Base-by-base conservation (phyloP, 2,797 vertebrate genomes). In the Pteropus rufus region DNA sequence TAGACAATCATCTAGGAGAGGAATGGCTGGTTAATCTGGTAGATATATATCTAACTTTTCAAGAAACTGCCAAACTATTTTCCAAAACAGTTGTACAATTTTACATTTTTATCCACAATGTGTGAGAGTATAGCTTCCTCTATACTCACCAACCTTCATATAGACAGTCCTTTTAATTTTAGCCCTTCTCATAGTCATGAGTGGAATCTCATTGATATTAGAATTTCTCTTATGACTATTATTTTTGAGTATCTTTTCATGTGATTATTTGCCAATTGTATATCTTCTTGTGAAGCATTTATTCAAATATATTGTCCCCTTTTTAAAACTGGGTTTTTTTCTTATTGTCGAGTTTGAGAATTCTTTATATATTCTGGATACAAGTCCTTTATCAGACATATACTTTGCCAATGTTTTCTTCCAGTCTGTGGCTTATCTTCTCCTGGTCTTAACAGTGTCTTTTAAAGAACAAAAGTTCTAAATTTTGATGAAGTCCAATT, bases 401-500 rank as follows among this genome's bases (percentile, higher is more conserved):
- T 16, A 31, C 4, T 56, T 83, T n/a, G 31, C 41, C 24, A 23
- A 1, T 62, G n/a, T 23, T 54, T 87, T 36, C 44, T 77, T 91
- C 19, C 21, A 19, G 75, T 80, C 69, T 76, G 36, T 62, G 36
- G 60, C 41, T 86, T 86, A n/a, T 58, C 15, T 80, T 58, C 46
- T 81, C 52, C 7, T 23, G 9, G 4, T 70, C 12, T 85, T 62
- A 79, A 62, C 4, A 19, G 41, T 64, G 23, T 31, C 46, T 54
- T 79, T 86, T 39, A 46, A 89, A 73, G 7, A 93, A 58, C n/a
- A 67, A 58, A 88, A 56, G 31, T 19, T 64, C 64, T 73, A 46
- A 79, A 36, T 64, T 72, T 70, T 58, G 46, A 67, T 52, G 16
- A 41, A 85, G 58, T 34, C 26, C 7, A 60, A 58, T 80, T 72